These are phyloP conservation scores for Datnioides undecimradiatus DNA, from an alignment of 2,113 vertebrate genomes.

Conservation along the genomic window DNA sequence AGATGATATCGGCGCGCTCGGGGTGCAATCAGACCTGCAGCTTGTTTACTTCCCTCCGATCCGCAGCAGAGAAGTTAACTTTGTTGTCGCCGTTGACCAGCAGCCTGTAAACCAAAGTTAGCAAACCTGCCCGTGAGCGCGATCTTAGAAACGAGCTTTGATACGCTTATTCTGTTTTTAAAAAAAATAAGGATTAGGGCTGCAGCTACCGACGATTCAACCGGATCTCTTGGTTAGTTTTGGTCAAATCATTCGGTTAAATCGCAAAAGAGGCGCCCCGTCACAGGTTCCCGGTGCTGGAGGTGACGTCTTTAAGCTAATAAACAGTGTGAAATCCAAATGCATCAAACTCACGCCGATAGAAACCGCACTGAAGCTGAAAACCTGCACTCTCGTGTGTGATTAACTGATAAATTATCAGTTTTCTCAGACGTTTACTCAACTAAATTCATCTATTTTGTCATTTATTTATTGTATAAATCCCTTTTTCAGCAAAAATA, in stretches of 20 bases:
- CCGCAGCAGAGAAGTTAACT: conserved; percentile 7
- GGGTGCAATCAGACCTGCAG: conserved; percentile 1
- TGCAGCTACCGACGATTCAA: neutral
- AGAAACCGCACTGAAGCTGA: neutral
- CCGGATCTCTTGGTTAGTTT: neutral
- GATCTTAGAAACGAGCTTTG: neutral
- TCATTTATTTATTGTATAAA: neutral
- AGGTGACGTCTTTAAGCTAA: neutral
- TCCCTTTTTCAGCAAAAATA: neutral
- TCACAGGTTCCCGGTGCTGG: neutral
- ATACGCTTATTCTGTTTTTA: neutral
- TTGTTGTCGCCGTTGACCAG: neutral
- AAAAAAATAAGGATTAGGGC: neutral
- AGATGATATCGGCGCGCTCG: conserved; percentile 29
- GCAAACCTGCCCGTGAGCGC: neutral
- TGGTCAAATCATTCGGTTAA: neutral
- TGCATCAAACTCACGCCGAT: neutral
- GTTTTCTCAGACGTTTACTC: too few relatives aligned
- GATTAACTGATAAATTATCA: too few relatives aligned
- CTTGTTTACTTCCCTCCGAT: conserved; percentile 32
- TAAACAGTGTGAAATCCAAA: neutral
- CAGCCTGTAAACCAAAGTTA: neutral
- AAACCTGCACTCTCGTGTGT: neutral
- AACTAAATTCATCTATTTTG: neutral
- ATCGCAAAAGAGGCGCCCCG: neutral